Evolutionary conservation across 2,113 vertebrate genomes (phyloP), one percentile per base, ranked within the genome.

Genomic region (Zosterops hypoxanthus): DNA sequence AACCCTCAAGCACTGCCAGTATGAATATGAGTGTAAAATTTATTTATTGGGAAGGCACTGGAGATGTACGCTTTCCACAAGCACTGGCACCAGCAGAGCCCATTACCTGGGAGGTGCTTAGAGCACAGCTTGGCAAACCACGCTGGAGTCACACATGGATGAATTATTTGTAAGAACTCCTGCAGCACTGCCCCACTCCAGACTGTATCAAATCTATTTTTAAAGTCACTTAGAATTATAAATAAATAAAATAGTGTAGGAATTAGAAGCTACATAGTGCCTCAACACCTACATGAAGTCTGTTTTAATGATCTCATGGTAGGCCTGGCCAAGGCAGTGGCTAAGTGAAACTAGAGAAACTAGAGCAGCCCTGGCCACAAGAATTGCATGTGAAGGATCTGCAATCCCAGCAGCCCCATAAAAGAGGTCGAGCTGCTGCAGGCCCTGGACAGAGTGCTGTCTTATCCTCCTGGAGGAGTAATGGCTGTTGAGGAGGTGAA

Each of bases 211-310:
- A 92, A 87, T 93, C 88, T 93, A 96, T 96, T 94, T 95, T 96
- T 88, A 95, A 96, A 96, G 90, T 82, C 83, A 93, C 92, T 96
- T 93, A 95, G 77, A 93, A 95, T 68, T 75, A 90, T 94, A 95
- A 96, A 97, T 94, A 95, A 95, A 94, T 96, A 96, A 96, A 90
- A 33, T 12, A 75, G 36, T 12, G 22, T 47, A 64, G 75, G 65
- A 68, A 88, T 94, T 96, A 86, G 84, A 94, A 92, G 71, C 52
- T 93, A 83, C 69, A 49, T 57, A 90, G 88, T 79, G 80, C 53
- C 46, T 88, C 88, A 92, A 94, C 94, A 96, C 90, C 79, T 95
- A 75, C 80, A 61, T 0, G 0, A 19, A 69, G 90, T 36, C 41
- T 88, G 61, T 52, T 92, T 90, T 86, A 90, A 60, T 17, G 72